Base-by-base conservation (phyloP, 1,140 invertebrate species). In the Hestina assimilis region DNA sequence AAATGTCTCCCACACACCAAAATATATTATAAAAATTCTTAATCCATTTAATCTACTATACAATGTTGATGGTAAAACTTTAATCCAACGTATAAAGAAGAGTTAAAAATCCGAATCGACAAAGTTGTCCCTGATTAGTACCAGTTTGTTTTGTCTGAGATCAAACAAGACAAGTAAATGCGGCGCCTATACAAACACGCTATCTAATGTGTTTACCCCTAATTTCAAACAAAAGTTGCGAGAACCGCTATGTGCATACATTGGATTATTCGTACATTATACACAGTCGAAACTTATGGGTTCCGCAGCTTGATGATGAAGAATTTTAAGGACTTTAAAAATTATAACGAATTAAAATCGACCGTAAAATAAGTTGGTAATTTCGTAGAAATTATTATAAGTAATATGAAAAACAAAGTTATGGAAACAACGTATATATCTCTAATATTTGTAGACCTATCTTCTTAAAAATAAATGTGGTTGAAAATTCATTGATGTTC, bases 171-270 rank as follows among this genome's bases (percentile, higher is more conserved):
- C 53, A 58, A 67, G 60, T 70, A 72, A 78, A 73, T 64, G 66
- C 67, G 70, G 67, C 73, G 75, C 75, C 75, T 83, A 83, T 66
- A 66, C 78, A 86, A 86, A 85, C 82, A 83, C 47, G 67, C 61
- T 66, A 77, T 75, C 75, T 81, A 86, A 86, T 86, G 83, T 81
- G 81, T 83, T 86, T 86, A 78, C 80, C 68, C 72, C 66, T 74
- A 72, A 80, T 76, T 75, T 72, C 74, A 84, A 86, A 85, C 82
- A 85, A 79, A 82, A 83, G 72, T 82, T 80, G 70, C 70, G 57
- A 69, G 72, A 60, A 54, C 52, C 69, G 65, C 63, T 70, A 59
- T 65, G 48, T 52, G n/a, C 41, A 41, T 68, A 73, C 66, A 74
- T 67, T 73, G 69, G 59, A 79, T 60, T 52, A 46, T 38, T 47